These are phyloP conservation scores for Ivindomyrus marchei DNA, from an alignment of 2,113 vertebrate species.

Conservation along the genomic window DNA sequence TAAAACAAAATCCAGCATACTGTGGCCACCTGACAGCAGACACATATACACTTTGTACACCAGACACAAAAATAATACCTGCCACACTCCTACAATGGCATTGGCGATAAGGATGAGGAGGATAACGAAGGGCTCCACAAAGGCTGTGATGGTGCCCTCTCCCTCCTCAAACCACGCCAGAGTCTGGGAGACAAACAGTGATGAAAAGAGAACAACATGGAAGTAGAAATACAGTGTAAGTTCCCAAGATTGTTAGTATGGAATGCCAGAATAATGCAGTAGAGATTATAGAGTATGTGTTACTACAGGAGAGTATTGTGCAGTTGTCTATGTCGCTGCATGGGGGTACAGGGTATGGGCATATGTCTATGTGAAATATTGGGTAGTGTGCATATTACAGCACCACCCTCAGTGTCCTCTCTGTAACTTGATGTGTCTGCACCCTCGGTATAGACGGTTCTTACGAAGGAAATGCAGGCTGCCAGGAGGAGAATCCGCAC, in stretches of 20 bases:
- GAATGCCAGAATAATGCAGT: not conserved
- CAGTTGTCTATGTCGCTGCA: not conserved
- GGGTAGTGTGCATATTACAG: not conserved
- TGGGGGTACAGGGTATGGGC: not conserved
- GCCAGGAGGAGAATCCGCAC: slow-evolving; percentile 67
- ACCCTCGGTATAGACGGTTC: slow-evolving; percentile 22
- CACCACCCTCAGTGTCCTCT: not conserved
- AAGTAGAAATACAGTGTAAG: not conserved
- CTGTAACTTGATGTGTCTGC: not conserved
- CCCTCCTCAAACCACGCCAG: slow-evolving; percentile 73
- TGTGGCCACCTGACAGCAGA: not conserved
- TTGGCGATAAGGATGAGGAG: slow-evolving; percentile 72
- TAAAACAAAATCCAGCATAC: not conserved
- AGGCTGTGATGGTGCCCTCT: slow-evolving; percentile 67
- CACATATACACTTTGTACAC: not conserved
- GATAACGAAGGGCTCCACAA: slow-evolving; percentile 72
- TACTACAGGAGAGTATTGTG: not conserved
- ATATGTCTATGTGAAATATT: not conserved
- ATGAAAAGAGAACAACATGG: not conserved
- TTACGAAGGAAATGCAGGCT: slow-evolving; percentile 71
- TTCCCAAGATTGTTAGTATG: not conserved
- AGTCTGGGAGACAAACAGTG: slow-evolving; percentile 42
- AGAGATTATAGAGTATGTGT: not conserved
- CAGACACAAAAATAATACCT: slow-evolving; percentile 46
- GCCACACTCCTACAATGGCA: slow-evolving; percentile 70